Evolutionary conservation across 2,797 vertebrate genomes (phyloP).

Genomic region (Adrianichthys oophorus): DNA sequence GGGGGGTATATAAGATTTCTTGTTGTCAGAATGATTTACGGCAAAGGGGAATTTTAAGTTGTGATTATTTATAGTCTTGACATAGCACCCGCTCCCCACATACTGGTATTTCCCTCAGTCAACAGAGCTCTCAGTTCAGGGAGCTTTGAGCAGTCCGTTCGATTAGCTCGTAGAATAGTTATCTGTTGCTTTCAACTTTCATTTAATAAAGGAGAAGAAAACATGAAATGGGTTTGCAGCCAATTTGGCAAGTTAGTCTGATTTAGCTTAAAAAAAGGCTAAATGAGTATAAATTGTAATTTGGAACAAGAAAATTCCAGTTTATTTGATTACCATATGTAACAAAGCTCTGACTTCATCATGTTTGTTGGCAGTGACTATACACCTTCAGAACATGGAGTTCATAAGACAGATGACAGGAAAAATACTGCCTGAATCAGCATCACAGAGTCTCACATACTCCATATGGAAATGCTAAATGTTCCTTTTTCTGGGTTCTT

Average conservation of each 20-base stretch:
- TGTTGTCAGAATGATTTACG: slow-evolving; percentile 49
- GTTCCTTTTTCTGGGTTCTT: slow-evolving; percentile 27
- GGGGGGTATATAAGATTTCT: slow-evolving; percentile 37
- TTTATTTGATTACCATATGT: slow-evolving; percentile 13
- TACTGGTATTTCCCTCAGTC: slow-evolving; percentile 77
- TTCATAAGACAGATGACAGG: slow-evolving; percentile 31
- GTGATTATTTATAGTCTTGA: slow-evolving; percentile 76
- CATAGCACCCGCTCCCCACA: slow-evolving; percentile 71
- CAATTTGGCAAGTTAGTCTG: background rate
- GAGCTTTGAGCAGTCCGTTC: slow-evolving; percentile 65
- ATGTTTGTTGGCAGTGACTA: slow-evolving; percentile 22
- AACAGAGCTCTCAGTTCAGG: slow-evolving; percentile 73
- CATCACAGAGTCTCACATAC: slow-evolving; percentile 45
- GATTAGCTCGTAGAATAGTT: slow-evolving; percentile 50
- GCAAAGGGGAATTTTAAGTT: slow-evolving; percentile 57
- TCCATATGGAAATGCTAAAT: slow-evolving; percentile 35
- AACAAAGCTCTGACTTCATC: slow-evolving; percentile 9
- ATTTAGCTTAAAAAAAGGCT: background rate
- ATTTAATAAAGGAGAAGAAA: background rate
- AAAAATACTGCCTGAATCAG: slow-evolving; percentile 47
- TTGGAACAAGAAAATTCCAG: background rate
- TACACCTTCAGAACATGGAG: slow-evolving; percentile 43
- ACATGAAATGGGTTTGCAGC: background rate
- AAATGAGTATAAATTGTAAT: no score
- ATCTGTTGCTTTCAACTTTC: slow-evolving; percentile 34